Evolutionary conservation across 2,797 vertebrate species (phyloP), one percentile per base, ranked within the genome.

Genomic region (Spinibarbus caldwelli): DNA sequence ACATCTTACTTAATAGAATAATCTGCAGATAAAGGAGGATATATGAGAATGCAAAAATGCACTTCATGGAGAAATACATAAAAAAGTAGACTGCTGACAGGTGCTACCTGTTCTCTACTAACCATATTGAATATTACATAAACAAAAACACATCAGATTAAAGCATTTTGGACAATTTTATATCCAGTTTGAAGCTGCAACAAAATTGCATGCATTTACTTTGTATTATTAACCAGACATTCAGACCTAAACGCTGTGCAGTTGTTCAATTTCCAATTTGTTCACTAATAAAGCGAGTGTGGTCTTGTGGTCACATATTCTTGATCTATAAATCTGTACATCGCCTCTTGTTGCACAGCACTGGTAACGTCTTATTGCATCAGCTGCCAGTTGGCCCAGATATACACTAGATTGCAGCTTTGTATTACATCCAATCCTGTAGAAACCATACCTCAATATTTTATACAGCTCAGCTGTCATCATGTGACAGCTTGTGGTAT

Each of bases 311-410:
- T n/a, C 38, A 78, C 45, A 49, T 67, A 34, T 75, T 47, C 45
- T 49, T 75, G 26, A 75, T 34, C 41, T 43, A 23, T 80, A 57
- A 34, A 66, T 34, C 62, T 66, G 62, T 31, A 19, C 62, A 66
- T 66, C 15, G 34, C 11, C 29, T 34, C 26, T 31, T 78, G 76
- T 78, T 57, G 19, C 47, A 29, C 6, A 7, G 23, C 36, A 26
- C 47, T 76, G 67, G 80, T 19, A 54, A 54, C 1, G 5, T 71
- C 67, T 43, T 54, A 8, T 41, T 81, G 49, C 52, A 82, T 82
- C 57, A 59, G 67, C 36, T 81, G 66, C 67, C 67, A 8, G 36
- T 17, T 82, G 67, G 67, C 49, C 67, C 68, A 47, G 29, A 82
- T 29, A 62, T 59, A 72, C 36, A 36, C 47, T n/a, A 36, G 12